Evolutionary conservation across 2,888 invertebrate species (phyloP).

Genomic region (Drosophila anceps): DNA sequence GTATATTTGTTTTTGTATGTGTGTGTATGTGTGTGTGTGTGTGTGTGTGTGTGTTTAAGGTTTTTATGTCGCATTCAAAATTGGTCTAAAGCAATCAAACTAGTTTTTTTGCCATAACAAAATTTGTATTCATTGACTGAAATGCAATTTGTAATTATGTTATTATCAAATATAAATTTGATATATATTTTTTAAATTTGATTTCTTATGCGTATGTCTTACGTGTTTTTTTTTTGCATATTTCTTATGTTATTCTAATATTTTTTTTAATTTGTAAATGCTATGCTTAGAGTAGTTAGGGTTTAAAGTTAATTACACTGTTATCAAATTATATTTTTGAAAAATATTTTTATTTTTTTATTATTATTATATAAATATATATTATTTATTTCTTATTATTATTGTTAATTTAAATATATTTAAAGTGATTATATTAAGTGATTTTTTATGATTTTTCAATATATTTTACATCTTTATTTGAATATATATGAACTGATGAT

Average conservation of each 20-base stretch:
- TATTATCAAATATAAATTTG: background rate
- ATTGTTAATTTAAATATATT: too few species aligned
- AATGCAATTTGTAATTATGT: background rate
- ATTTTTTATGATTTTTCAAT: too few species aligned
- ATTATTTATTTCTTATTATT: too few species aligned
- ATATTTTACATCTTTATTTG: too few species aligned
- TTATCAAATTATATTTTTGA: background rate
- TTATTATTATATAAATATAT: too few species aligned
- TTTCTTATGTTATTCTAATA: too few species aligned
- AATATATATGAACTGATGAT: too few species aligned
- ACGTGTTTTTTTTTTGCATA: too few species aligned
- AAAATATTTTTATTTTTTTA: too few species aligned
- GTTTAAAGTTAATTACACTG: too few species aligned
- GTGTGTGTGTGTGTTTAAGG: background rate
- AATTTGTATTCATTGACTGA: background rate
- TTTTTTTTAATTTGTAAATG: too few species aligned
- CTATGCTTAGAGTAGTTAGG: background rate
- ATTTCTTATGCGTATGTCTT: background rate
- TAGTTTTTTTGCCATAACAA: background rate
- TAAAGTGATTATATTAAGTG: too few species aligned
- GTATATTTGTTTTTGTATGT: background rate
- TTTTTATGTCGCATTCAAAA: background rate
- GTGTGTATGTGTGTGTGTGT: background rate
- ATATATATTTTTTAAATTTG: background rate
- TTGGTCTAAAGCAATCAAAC: background rate